Conservation (phyloP, 2,888 invertebrate genomes). For the Ceraclea dissimilis region DNA sequence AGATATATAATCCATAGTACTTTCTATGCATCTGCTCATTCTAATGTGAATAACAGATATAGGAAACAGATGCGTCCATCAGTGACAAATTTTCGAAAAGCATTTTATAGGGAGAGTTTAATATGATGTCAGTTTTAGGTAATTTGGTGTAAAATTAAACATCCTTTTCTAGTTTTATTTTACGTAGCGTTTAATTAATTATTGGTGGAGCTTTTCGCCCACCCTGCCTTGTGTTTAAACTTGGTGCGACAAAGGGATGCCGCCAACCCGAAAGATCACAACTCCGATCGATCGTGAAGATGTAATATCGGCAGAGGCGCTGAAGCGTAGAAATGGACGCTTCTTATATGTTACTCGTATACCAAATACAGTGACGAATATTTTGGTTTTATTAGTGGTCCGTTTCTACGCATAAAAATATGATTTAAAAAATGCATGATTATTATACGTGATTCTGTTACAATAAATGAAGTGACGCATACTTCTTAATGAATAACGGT, state of each 20-base stretch:
- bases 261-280: background rate
- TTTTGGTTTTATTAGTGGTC: no score
- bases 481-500: no score
- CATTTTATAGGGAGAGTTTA: no score
- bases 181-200: background rate
- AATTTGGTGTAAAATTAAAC: conserved; percentile 26
- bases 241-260: conserved; percentile 11
- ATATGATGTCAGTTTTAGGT: background rate
- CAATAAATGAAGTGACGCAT: no score
- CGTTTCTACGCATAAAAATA: no score
- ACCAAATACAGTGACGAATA: no score
- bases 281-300: conserved; percentile 9
- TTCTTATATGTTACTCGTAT: no score
- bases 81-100: background rate
- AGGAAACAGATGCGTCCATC: conserved; percentile 14
- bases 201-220: conserved; percentile 2
- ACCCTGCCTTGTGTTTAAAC: background rate
- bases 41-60: conserved; percentile 2
- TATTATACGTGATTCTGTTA: no score
- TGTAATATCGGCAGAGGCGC: background rate
- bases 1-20: no score
- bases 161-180: conserved; percentile 6
- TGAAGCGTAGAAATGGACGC: background rate
- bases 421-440: no score
- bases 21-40: background rate